A percentile compares a stretch with the other conserved stretches of the same genome.
phyloP scores from a whole-genome alignment of 2,888 invertebrate species.

The Autographa gamma region DNA sequence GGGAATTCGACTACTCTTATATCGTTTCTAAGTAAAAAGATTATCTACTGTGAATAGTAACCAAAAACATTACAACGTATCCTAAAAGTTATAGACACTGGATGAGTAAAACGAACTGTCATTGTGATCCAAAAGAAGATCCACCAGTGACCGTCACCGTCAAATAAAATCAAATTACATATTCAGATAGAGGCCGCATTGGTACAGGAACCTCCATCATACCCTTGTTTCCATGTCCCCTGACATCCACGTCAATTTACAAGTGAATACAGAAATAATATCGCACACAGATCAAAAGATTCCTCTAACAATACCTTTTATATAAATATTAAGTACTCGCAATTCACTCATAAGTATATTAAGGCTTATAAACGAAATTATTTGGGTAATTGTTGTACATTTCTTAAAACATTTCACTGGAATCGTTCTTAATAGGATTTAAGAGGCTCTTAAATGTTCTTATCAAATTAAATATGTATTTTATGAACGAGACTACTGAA shows the following conservation, averaged over 20 bases:
- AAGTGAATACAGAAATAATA: conserved; percentile 25
- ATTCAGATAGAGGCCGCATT: conserved; percentile 54
- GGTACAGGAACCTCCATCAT: conserved; percentile 49
- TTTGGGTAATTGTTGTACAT: not conserved
- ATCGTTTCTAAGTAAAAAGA: not conserved
- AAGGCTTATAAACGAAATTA: not conserved
- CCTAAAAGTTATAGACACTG: not conserved
- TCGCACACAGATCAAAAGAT: not conserved
- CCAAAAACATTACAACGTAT: not conserved
- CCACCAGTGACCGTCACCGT: conserved; percentile 31
- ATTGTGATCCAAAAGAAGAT: conserved; percentile 16
- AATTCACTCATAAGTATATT: not conserved
- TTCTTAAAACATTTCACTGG: not conserved
- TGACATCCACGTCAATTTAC: conserved; percentile 50
- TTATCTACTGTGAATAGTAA: not conserved
- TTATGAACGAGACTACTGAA: not conserved
- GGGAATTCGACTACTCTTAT: too few species aligned
- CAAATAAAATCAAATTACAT: conserved; percentile 62
- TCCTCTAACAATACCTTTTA: not conserved
- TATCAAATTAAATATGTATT: not conserved
- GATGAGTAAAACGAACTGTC: not conserved
- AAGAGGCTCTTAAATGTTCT: not conserved
- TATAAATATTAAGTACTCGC: not conserved
- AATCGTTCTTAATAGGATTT: not conserved
- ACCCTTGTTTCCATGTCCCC: conserved; percentile 51